These are phyloP conservation scores for Pteropus alecto DNA, from an alignment of 2,113 vertebrate genomes.

Conservation along the genomic window DNA sequence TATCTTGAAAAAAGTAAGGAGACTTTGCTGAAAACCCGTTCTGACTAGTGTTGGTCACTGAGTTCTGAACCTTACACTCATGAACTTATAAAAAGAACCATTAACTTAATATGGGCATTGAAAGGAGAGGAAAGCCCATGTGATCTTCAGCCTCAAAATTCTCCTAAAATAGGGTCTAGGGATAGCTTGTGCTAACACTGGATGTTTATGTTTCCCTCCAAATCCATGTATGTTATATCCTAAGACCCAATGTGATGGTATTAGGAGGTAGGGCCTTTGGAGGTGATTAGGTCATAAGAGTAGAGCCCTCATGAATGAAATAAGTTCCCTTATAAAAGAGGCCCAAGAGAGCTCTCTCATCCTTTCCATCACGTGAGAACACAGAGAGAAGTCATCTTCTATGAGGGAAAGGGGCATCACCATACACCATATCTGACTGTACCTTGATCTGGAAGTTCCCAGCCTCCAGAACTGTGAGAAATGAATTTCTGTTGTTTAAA, in stretches of 20 bases:
- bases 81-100: not conserved
- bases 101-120: not conserved
- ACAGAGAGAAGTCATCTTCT: not conserved
- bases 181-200: not conserved
- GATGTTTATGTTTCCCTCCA: not conserved
- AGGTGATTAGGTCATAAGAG: not conserved
- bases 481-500: not conserved
- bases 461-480: not conserved
- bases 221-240: not conserved
- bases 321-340: not conserved
- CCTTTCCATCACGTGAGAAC: not conserved
- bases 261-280: not conserved
- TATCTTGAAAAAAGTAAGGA: not conserved
- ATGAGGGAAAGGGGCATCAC: not conserved
- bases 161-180: not conserved
- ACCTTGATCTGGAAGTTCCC: not conserved
- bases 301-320: not conserved
- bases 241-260: not conserved
- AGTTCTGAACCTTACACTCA: conserved; percentile 3
- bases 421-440: not conserved
- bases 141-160: not conserved
- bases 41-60: not conserved
- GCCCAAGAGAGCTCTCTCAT: not conserved
- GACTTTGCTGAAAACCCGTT: not conserved
- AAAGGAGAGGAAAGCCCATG: not conserved